Base-by-base conservation (phyloP, 2,888 invertebrate genomes). In the Ophion obscuratus region DNA sequence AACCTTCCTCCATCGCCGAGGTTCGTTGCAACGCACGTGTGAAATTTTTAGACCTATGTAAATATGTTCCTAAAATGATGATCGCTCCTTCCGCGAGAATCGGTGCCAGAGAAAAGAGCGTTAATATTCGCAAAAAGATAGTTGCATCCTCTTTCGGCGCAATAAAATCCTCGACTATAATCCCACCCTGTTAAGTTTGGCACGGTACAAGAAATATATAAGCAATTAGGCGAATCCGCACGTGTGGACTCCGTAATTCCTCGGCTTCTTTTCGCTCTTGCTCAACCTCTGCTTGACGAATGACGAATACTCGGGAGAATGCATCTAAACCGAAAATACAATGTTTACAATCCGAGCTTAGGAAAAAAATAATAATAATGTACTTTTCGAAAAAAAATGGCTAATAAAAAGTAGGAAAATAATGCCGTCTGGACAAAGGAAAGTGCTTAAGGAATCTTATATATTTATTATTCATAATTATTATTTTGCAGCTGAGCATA, bases 151-250 rank as follows among this genome's bases (percentile, higher is more conserved):
- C 64, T 62, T 57, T 74, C 66, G 59, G 62, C 67, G 79, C 53
- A 75, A 79, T 40, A 70, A 81, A 83, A 68, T 78, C 64, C 74
- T 66, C 74, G 68, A 68, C 74, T 36, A 64, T 64, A 53, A 59
- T 71, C 27, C 61, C 24, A 57, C 44, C 36, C 11, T 61, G 57
- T 61, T 61, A 85, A 76, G 73, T 80, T 88, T 92, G 91, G 91
- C 92, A 91, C 83, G 59, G 44, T 17, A 20, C 88, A 14, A 40
- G 83, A 81, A 89, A 90, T 91, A 87, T 87, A 88, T 70, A 84
- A 89, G 90, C 91, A 92, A 92, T 92, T 92, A 92, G 88, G 90
- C 89, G 89, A 89, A 89, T 89, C 90, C 87, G 88, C 86, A 62
- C 61, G 68, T 47, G 64, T 27, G 44, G 62, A 68, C 47, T 40